Base-by-base conservation (phyloP, 2,113 vertebrate species). In the Eretmochelys imbricata region DNA sequence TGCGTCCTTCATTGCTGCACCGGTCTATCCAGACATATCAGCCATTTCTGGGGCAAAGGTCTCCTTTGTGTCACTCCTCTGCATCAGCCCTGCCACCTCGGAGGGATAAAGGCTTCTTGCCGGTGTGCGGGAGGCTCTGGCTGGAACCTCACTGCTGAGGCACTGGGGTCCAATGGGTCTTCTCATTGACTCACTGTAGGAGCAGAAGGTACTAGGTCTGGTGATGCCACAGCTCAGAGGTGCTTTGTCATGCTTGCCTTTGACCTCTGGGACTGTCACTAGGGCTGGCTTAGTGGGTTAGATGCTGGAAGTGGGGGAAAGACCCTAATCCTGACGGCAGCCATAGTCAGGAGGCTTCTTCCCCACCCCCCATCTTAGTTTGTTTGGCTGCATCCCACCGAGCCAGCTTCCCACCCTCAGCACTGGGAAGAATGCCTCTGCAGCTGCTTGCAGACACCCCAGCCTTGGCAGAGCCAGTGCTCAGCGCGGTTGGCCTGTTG, bases 391-490 rank as follows among this genome's bases (percentile, higher is more conserved):
- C 53, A 78, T 46, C 84, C n/a, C 88, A 79, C 75, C 75, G n/a
- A 69, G 31, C 57, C 0, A 0, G 9, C 12, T 5, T 29, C 82
- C 80, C 38, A 25, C 0, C 0, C 3, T 9, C 55, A 9, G 55
- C 55, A 10, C 38, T 93, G 91, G 85, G 76, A 87, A 76, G 17
- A 10, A 24, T 1, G 20, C 5, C 38, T 13, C n/a, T 42, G 80
- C 57, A 84, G 59, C 27, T 89, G 79, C 54, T 82, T 0, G 0
- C 6, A 31, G 54, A 17, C 11, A 83, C 6, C 35, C 55, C 72
- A 54, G 50, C 54, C 72, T 7, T 12, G 50, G 25, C 69, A 85
- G 87, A 50, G 8, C 46, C 8, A 0, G 14, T 54, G 87, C 87
- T 82, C 65, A 0, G 2, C 20, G 31, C 46, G 76, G 57, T 42